These are phyloP conservation scores for Fistularia tabacaria DNA, from an alignment of 2,797 vertebrate species.

Conservation along the genomic window DNA sequence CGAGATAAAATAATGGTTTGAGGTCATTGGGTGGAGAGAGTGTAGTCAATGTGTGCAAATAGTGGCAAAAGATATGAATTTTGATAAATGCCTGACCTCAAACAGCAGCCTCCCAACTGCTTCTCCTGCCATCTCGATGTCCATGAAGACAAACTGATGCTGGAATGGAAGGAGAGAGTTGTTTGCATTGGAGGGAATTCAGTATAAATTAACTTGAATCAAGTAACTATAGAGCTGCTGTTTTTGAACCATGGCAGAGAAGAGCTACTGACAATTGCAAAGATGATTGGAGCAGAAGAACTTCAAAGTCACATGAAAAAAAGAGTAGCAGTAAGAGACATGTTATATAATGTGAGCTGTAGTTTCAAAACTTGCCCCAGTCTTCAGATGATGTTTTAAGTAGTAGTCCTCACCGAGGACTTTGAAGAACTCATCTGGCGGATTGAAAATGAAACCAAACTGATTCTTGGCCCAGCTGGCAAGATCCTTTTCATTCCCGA, in stretches of 20 bases:
- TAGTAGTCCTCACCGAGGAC: slow-evolving; percentile 78
- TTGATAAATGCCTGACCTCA: slow-evolving; percentile 72
- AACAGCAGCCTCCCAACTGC: slow-evolving; percentile 79
- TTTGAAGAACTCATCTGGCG: slow-evolving; percentile 66
- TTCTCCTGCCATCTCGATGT: slow-evolving; percentile 74
- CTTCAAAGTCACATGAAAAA: no score
- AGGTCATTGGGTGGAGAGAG: neutral
- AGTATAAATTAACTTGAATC: no score
- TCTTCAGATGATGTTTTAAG: slow-evolving; percentile 72
- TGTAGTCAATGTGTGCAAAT: neutral
- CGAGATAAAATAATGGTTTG: neutral
- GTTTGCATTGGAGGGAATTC: neutral
- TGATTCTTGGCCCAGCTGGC: slow-evolving; percentile 75
- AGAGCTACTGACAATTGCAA: no score
- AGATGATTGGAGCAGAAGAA: no score
- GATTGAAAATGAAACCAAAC: slow-evolving; percentile 74
- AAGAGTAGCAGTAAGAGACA: no score
- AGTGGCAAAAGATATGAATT: slow-evolving; percentile 2
- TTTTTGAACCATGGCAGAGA: slow-evolving; percentile 1
- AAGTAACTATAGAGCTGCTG: no score
- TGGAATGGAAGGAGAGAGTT: slow-evolving; percentile 49
- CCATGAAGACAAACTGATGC: slow-evolving; percentile 87
- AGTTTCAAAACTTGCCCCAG: slow-evolving; percentile 73
- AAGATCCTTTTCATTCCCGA: slow-evolving; percentile 80
- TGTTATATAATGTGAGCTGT: no score